phyloP scores from a whole-genome alignment of 1,140 invertebrate genomes.

The Drosophila sturtevanti region DNA sequence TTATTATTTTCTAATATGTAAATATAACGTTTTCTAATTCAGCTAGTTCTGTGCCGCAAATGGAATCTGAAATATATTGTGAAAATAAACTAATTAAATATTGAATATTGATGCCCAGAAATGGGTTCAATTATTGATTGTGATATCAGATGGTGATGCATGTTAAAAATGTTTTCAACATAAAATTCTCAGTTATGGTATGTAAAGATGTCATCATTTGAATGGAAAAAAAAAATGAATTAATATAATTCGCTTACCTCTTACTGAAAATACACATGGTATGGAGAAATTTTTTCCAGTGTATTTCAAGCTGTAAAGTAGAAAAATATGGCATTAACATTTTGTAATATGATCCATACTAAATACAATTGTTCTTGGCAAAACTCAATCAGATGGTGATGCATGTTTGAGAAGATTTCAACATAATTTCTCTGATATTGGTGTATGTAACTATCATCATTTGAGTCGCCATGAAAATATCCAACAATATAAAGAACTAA shows the following conservation, averaged over 20 bases:
- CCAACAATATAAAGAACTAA: slow-evolving; percentile 1
- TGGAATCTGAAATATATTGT: slow-evolving; percentile 5
- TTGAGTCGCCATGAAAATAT: not conserved
- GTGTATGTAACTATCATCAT: slow-evolving; percentile 65
- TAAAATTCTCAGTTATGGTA: slow-evolving; percentile 39
- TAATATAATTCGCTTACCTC: not conserved
- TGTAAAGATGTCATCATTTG: slow-evolving; percentile 48
- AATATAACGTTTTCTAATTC: not conserved
- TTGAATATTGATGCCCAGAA: not conserved
- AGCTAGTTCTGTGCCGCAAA: not conserved
- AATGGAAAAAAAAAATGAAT: not conserved
- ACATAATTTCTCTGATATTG: slow-evolving; percentile 51
- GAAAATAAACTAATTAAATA: slow-evolving; percentile 8
- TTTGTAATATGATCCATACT: too few species aligned
- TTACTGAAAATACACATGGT: too few species aligned
- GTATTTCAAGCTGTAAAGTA: slow-evolving; percentile 5
- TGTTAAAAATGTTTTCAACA: slow-evolving; percentile 56
- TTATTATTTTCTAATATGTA: slow-evolving; percentile 1
- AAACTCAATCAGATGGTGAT: slow-evolving; percentile 62
- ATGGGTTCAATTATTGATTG: not conserved
- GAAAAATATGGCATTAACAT: not conserved
- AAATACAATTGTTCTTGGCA: not conserved
- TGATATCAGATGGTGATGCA: slow-evolving; percentile 63
- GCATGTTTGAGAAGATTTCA: slow-evolving; percentile 66
- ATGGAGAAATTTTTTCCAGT: not conserved